Evolutionary conservation across 2,797 vertebrate genomes (phyloP), one percentile per base, ranked within the genome.

Genomic region (Crocidura indochinensis): DNA sequence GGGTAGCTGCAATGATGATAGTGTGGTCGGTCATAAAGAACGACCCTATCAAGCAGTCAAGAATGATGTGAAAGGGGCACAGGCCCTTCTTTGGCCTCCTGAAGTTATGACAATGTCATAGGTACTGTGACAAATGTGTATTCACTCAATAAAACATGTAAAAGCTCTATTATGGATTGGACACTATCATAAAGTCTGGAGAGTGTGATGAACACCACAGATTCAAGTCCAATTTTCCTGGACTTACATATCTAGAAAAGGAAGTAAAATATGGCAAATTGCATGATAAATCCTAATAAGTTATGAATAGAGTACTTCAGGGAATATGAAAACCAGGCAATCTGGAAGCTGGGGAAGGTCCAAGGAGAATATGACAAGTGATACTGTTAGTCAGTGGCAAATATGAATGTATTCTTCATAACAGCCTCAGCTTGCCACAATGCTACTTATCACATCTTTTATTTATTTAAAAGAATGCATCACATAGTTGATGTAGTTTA

Each of bases 121-220:
- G 26, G 10, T n/a, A 46, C n/a, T 71, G 22, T 46, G 68, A 89
- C 8, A 38, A 60, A 46, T 19, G 8, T 24, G 56, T 83, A 89
- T 78, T 67, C 82, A 81, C 6, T 88, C 65, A 77, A 78, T 27
- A 69, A 84, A 73, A 77, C 49, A 62, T 79, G 75, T 56, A 62
- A 78, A 60, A 56, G 31, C 53, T 46, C 49, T 62, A 29, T 22
- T n/a, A 65, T 5, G 19, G 19, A 78, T 31, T 15, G 80, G 6
- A 62, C 0, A 26, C 51, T 75, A 6, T 49, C 69, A 72, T 84
- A 71, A 88, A 26, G 38, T 64, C 53, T 68, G 6, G 75, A 81
- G 86, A 74, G 15, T 19, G 2, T 12, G 14, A 87, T n/a, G 10
- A 73, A 68, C 0, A 84, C 29, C 53, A 67, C 26, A 88, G 65